Conservation (phyloP, 2,888 invertebrate genomes). For the Sesamia inferens region DNA sequence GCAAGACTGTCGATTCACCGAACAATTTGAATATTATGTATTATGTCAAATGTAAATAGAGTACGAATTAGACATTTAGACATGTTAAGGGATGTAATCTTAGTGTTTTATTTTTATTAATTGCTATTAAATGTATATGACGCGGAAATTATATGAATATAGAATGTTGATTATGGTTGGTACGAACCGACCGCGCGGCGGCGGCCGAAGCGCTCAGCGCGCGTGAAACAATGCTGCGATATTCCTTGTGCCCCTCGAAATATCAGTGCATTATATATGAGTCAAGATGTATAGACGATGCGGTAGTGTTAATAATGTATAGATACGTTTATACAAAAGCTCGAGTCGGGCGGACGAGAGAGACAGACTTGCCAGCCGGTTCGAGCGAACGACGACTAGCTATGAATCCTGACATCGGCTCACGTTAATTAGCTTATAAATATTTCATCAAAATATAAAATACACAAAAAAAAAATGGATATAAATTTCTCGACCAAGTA, state of each 20-base stretch:
- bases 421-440: conserved; percentile 90
- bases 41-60: conserved; percentile 87
- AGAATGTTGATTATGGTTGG: conserved; percentile 64
- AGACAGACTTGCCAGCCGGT: conserved; percentile 83
- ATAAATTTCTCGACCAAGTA: conserved; percentile 90
- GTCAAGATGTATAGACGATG: conserved; percentile 86
- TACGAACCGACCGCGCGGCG: conserved; percentile 72
- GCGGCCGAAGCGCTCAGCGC: conserved; percentile 70
- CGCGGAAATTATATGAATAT: conserved; percentile 68
- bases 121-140: conserved; percentile 78
- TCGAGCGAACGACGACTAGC: conserved; percentile 90
- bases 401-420: conserved; percentile 90
- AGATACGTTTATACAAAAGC: conserved; percentile 85
- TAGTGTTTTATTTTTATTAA: conserved; percentile 85
- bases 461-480: conserved; percentile 89
- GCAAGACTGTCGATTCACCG: conserved; percentile 83
- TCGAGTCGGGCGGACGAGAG: conserved; percentile 83
- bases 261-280: conserved; percentile 88
- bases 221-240: conserved; percentile 87
- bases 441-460: conserved; percentile 90
- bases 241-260: conserved; percentile 88
- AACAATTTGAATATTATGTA: conserved; percentile 86
- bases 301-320: conserved; percentile 87
- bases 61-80: conserved; percentile 87
- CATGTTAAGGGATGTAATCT: conserved; percentile 84